Conservation (phyloP, 1,140 invertebrate species). For the Popillia japonica region DNA sequence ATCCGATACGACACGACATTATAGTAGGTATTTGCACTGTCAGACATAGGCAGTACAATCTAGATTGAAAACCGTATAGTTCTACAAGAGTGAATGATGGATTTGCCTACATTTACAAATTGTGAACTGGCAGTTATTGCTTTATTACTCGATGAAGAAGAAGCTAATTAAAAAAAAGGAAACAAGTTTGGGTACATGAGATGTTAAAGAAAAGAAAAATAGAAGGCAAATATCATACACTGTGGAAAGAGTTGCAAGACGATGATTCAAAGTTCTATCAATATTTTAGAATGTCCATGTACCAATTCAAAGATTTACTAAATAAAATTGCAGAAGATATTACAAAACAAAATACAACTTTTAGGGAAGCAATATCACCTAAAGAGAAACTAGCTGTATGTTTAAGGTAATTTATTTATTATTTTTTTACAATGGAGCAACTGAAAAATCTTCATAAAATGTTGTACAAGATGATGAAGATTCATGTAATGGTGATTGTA, state of each 20-base stretch:
- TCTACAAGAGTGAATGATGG: background rate
- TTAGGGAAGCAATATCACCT: slow-evolving; percentile 36
- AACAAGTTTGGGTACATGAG: slow-evolving; percentile 39
- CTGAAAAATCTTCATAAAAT: slow-evolving; percentile 4
- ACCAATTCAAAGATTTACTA: slow-evolving; percentile 37
- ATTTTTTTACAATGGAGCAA: slow-evolving; percentile 5
- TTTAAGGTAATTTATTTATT: slow-evolving; percentile 38
- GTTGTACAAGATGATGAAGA: slow-evolving; percentile 2
- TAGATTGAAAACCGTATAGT: background rate
- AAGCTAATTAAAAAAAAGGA: slow-evolving; percentile 34
- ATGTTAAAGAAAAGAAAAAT: slow-evolving; percentile 42
- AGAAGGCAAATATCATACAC: slow-evolving; percentile 42
- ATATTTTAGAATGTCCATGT: slow-evolving; percentile 38
- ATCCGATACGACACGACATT: background rate
- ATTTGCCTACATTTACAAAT: background rate
- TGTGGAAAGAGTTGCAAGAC: slow-evolving; percentile 41
- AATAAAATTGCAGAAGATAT: no score
- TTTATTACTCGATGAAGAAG: slow-evolving; percentile 35
- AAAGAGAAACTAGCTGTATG: slow-evolving; percentile 28
- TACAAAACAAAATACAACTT: slow-evolving; percentile 39
- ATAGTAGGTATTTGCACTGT: background rate
- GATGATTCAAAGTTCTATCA: slow-evolving; percentile 41
- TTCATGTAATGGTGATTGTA: background rate
- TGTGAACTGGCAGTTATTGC: slow-evolving; percentile 11
- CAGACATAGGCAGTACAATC: background rate